Conservation (phyloP, 1,140 invertebrate species). For the Arion vulgaris region DNA sequence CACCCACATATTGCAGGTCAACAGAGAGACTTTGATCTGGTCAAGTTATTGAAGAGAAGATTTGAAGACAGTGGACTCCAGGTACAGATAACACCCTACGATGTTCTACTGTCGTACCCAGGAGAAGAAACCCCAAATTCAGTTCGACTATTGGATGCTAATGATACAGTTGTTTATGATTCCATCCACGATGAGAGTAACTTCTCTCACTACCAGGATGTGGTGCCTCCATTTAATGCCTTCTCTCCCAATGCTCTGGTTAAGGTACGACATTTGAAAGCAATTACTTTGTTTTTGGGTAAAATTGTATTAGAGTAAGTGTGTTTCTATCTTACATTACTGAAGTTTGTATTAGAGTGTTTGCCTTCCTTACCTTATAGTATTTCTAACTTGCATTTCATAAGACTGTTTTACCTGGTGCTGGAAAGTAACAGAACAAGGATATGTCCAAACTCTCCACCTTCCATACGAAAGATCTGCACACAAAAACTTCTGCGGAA, state of each 20-base stretch:
- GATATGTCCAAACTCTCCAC: no score
- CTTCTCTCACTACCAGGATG: slow-evolving; percentile 57
- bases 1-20: slow-evolving; percentile 52
- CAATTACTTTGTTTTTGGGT: no score
- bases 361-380: no score
- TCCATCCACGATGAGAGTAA: slow-evolving; percentile 56
- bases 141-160: slow-evolving; percentile 47
- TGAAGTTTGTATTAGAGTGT: no score
- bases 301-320: no score
- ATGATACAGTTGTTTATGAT: slow-evolving; percentile 43
- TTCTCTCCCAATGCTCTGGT: slow-evolving; percentile 53
- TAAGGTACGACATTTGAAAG: no score
- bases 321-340: no score
- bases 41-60: slow-evolving; percentile 52
- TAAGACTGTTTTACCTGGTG: no score
- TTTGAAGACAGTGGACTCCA: slow-evolving; percentile 60
- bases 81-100: slow-evolving; percentile 61
- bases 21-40: slow-evolving; percentile 52
- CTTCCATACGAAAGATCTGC: no score
- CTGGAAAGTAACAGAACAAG: no score
- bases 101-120: slow-evolving; percentile 69
- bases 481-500: no score
- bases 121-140: slow-evolving; percentile 49
- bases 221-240: slow-evolving; percentile 69
- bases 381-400: no score